A percentile compares a stretch with the other conserved stretches of the same genome.
Conservation (phyloP, 2,113 vertebrate genomes). For the Epinephelus fuscoguttatus region DNA sequence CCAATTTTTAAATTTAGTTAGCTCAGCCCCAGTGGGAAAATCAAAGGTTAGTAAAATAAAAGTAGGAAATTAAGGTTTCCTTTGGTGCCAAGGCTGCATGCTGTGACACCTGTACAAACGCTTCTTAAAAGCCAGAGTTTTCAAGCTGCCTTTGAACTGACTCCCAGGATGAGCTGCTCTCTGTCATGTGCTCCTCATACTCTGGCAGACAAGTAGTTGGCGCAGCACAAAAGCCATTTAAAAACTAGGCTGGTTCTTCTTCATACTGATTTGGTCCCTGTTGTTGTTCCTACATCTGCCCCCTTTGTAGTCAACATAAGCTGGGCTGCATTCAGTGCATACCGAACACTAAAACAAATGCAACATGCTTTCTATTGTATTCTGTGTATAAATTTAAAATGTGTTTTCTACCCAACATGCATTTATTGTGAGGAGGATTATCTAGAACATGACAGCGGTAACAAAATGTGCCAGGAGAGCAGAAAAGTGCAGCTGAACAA, state of each 20-base stretch:
- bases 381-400: neutral
- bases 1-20: neutral
- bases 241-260: conserved; percentile 32
- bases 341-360: conserved; percentile 1
- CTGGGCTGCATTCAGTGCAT: neutral
- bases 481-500: neutral
- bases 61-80: conserved; percentile 10
- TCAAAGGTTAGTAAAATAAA: neutral
- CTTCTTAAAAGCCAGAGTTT: conserved; percentile 3
- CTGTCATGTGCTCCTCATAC: conserved; percentile 39
- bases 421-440: conserved; percentile 3
- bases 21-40: neutral
- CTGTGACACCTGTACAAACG: conserved; percentile 22
- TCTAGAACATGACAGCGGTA: neutral
- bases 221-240: conserved; percentile 38
- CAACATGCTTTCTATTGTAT: neutral
- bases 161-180: conserved; percentile 36
- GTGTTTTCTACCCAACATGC: neutral
- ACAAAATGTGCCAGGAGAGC: neutral
- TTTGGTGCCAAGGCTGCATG: conserved; percentile 3
- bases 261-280: conserved; percentile 20
- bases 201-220: conserved; percentile 58
- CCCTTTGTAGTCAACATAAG: conserved; percentile 29
- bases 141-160: conserved; percentile 10
- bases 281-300: neutral